A percentile compares a stretch with the other conserved stretches of the same genome.
Evolutionary conservation across 2,888 invertebrate genomes (phyloP).

Genomic region (Dendrolimus pini): DNA sequence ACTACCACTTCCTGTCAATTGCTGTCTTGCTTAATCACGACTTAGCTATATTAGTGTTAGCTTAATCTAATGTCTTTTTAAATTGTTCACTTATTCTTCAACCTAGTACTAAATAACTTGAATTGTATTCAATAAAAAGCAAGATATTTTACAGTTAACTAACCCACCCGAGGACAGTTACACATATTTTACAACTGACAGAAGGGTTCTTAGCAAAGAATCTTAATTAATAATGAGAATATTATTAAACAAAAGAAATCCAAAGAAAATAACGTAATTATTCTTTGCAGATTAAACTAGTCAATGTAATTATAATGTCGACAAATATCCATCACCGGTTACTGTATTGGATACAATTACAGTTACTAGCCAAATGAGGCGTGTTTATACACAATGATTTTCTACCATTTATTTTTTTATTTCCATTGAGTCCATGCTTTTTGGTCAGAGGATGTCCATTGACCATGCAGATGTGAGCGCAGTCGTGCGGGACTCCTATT

Average conservation of each 20-base stretch:
- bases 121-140: too few relatives aligned
- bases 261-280: too few relatives aligned
- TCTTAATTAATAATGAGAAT: too few relatives aligned
- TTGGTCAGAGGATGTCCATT: conserved; percentile 9
- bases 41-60: background rate
- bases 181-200: too few relatives aligned
- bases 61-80: background rate
- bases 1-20: too few relatives aligned
- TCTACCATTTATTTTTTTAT: background rate
- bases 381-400: conserved; percentile 3
- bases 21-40: too few relatives aligned
- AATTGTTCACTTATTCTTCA: background rate
- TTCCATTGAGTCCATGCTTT: background rate
- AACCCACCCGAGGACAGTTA: too few relatives aligned
- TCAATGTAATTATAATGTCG: background rate
- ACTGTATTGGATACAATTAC: background rate
- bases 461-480: conserved; percentile 72
- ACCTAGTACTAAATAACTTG: too few relatives aligned
- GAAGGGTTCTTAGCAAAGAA: too few relatives aligned
- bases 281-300: too few relatives aligned
- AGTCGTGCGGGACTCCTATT: conserved; percentile 50
- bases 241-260: too few relatives aligned
- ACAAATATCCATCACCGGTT: background rate
- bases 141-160: too few relatives aligned
- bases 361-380: background rate